Evolutionary conservation across 2,797 vertebrate species (phyloP).

Genomic region (Holocentrus rufus): DNA sequence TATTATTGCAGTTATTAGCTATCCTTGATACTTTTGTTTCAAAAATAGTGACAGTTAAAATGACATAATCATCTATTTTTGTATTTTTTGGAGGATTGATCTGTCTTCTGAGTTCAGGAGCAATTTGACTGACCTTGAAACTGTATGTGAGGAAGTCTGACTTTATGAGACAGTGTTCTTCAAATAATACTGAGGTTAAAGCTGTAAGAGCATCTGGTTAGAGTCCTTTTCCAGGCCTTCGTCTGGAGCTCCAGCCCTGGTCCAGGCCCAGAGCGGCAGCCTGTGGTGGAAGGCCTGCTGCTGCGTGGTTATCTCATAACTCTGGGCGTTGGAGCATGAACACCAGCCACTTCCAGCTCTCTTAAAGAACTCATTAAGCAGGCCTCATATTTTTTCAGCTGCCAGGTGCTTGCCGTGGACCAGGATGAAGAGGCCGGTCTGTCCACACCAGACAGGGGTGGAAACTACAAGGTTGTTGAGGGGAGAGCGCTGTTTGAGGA

Average conservation of each 20-base stretch:
- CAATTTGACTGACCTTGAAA: too few relatives aligned
- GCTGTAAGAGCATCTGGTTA: constrained; percentile 9
- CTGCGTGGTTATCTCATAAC: constrained; percentile 58
- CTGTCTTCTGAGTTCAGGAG: too few relatives aligned
- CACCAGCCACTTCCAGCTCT: constrained; percentile 67
- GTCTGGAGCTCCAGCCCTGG: constrained; percentile 19
- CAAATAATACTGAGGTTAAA: neutral
- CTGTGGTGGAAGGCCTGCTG: constrained; percentile 45
- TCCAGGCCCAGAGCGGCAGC: constrained; percentile 22
- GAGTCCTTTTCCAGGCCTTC: constrained; percentile 1
- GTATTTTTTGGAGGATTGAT: too few relatives aligned
- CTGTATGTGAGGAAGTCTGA: too few relatives aligned
- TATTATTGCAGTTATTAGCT: too few relatives aligned
- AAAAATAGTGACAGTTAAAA: too few relatives aligned
- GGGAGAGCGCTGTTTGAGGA: constrained; percentile 23
- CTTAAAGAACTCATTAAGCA: constrained; percentile 75
- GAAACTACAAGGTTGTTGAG: constrained; percentile 55
- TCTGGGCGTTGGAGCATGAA: constrained; percentile 46
- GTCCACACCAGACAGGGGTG: constrained; percentile 46
- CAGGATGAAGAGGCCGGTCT: constrained; percentile 59
- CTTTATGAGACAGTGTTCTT: too few relatives aligned
- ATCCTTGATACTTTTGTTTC: too few relatives aligned
- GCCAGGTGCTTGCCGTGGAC: constrained; percentile 58
- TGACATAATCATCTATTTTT: too few relatives aligned
- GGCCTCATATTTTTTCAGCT: constrained; percentile 75